Conservation (phyloP, 2,113 vertebrate species). For the Ciconia boyciana region DNA sequence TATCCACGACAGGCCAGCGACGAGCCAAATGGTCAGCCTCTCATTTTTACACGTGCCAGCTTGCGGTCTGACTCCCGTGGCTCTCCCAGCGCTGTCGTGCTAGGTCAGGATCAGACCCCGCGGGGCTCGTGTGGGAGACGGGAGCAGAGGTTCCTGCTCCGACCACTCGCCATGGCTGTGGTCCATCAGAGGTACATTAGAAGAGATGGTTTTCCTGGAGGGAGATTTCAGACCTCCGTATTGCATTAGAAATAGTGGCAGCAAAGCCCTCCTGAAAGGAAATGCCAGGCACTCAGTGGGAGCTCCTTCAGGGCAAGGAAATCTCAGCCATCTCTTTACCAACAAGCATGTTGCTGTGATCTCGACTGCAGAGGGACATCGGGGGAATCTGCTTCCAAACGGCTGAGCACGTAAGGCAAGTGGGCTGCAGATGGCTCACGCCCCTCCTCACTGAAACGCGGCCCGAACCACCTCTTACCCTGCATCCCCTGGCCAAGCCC, state of each 20-base stretch:
- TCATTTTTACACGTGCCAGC: neutral
- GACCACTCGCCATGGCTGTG: rapidly evolving
- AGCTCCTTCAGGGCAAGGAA: neutral
- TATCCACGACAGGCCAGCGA: neutral
- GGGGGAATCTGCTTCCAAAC: neutral
- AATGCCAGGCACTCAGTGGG: neutral
- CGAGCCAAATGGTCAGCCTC: neutral
- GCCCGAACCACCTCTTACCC: neutral
- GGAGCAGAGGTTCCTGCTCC: neutral
- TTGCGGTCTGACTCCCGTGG: rapidly evolving
- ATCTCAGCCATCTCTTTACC: neutral
- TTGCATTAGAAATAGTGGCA: neutral
- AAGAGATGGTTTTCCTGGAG: neutral
- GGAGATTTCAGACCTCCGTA: neutral
- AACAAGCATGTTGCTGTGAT: neutral
- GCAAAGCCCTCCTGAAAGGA: neutral
- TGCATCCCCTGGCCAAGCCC: neutral
- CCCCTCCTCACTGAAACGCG: rapidly evolving
- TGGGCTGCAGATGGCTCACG: neutral
- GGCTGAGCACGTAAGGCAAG: rapidly evolving
- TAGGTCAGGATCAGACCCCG: neutral
- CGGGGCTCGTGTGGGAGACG: rapidly evolving
- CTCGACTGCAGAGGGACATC: rapidly evolving
- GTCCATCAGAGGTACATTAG: neutral
- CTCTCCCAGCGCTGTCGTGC: neutral